phyloP scores from a whole-genome alignment of 2,888 invertebrate species.

The Tineola bisselliella region DNA sequence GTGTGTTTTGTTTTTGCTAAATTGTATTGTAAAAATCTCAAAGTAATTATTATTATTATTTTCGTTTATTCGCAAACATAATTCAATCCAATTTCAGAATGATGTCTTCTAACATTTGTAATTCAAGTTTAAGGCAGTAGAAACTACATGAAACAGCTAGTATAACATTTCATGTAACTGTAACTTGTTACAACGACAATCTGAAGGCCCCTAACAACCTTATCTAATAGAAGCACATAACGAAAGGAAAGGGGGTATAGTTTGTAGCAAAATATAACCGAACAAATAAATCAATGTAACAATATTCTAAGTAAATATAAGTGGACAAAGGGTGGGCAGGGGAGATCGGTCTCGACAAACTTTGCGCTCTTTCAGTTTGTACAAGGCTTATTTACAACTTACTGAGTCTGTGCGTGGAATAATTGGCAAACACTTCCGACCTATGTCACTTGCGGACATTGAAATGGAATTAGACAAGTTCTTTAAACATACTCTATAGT shows the following conservation, averaged over 20 bases:
- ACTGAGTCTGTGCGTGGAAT: background rate
- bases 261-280: conserved; percentile 16
- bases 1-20: too few relatives aligned
- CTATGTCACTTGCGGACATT: background rate
- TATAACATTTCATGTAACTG: too few relatives aligned
- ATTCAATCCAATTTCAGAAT: too few relatives aligned
- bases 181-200: too few relatives aligned
- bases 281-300: conserved; percentile 27
- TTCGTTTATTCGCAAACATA: too few relatives aligned
- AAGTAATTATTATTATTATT: too few relatives aligned
- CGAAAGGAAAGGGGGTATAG: background rate
- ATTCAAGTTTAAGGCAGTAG: too few relatives aligned
- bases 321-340: conserved; percentile 1
- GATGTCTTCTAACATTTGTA: too few relatives aligned
- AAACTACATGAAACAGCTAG: too few relatives aligned
- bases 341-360: background rate
- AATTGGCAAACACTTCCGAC: background rate
- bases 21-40: too few relatives aligned
- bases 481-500: too few relatives aligned
- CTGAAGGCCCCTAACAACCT: too few relatives aligned
- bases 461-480: background rate
- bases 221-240: background rate
- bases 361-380: background rate
- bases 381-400: background rate
- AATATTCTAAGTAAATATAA: conserved; percentile 25